phyloP scores from a whole-genome alignment of 2,113 vertebrate species.

The Montifringilla adamsi region DNA sequence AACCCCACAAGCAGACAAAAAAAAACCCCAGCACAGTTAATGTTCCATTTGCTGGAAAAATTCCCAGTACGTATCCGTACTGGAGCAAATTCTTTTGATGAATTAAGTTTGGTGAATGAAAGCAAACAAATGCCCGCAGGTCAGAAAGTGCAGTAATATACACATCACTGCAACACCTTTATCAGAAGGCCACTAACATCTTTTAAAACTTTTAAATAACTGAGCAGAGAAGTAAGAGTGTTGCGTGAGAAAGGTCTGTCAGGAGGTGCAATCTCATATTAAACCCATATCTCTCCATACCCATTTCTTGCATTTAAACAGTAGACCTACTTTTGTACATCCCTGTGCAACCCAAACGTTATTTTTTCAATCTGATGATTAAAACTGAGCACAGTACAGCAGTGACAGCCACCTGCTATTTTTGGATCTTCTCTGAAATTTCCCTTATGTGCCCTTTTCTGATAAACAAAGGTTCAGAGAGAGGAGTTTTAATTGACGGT shows the following conservation, averaged over 20 bases:
- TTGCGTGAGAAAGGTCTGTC: background rate
- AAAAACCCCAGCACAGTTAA: background rate
- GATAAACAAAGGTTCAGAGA: background rate
- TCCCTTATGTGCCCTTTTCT: background rate
- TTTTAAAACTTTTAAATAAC: background rate
- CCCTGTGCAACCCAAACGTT: background rate
- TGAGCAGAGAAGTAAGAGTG: background rate
- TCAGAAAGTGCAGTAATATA: background rate
- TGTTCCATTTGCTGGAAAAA: background rate
- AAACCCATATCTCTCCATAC: background rate
- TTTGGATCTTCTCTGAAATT: slow-evolving; percentile 14
- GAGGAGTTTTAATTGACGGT: background rate
- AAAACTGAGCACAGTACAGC: background rate
- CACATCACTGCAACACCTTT: background rate
- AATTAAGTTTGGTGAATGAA: background rate
- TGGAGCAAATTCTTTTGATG: background rate
- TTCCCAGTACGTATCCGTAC: background rate
- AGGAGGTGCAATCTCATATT: background rate
- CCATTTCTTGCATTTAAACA: background rate
- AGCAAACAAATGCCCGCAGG: background rate
- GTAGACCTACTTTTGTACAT: background rate
- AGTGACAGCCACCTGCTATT: slow-evolving; percentile 38
- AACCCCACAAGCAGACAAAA: background rate
- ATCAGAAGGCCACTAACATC: background rate
- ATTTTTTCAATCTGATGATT: slow-evolving; percentile 11